These are phyloP conservation scores for Drosophila punjabiensis DNA, from an alignment of 1,140 invertebrate genomes.

Conservation along the genomic window DNA sequence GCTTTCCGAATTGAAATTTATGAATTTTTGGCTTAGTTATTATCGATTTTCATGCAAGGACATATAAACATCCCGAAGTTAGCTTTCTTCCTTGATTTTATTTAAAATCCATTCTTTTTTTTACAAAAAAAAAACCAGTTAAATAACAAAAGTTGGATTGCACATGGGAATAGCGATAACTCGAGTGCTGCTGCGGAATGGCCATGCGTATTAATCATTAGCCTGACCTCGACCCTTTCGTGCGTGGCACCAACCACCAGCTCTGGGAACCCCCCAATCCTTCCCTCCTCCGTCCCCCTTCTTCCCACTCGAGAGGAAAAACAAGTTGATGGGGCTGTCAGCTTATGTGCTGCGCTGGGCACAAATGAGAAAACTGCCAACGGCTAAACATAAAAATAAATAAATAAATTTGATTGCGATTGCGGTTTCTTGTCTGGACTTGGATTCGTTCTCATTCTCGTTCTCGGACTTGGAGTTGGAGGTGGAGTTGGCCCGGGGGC, in stretches of 20 bases:
- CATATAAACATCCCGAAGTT: no score
- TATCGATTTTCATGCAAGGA: no score
- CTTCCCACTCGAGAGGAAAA: constrained; percentile 6
- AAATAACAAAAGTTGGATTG: background rate
- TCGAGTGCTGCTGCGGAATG: background rate
- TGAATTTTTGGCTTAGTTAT: no score
- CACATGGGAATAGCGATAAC: constrained; percentile 3
- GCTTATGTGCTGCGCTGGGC: constrained; percentile 65
- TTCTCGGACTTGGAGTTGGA: background rate
- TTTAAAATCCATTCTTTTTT: background rate
- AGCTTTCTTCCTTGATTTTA: background rate
- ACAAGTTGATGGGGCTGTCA: constrained; percentile 54
- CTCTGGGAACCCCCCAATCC: background rate
- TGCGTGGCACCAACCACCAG: constrained; percentile 4
- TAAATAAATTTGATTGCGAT: constrained; percentile 80
- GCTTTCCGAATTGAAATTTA: no score
- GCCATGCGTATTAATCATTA: constrained; percentile 74
- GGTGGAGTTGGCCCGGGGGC: constrained; percentile 2
- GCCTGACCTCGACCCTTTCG: constrained; percentile 75
- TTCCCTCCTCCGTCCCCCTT: background rate
- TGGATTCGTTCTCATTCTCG: constrained; percentile 18
- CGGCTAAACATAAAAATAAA: constrained; percentile 78
- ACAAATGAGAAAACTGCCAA: constrained; percentile 77
- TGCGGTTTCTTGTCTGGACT: constrained; percentile 61
- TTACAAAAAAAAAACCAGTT: background rate